These are phyloP conservation scores for Amyelois transitella DNA, from an alignment of 1,140 invertebrate species.

Conservation along the genomic window DNA sequence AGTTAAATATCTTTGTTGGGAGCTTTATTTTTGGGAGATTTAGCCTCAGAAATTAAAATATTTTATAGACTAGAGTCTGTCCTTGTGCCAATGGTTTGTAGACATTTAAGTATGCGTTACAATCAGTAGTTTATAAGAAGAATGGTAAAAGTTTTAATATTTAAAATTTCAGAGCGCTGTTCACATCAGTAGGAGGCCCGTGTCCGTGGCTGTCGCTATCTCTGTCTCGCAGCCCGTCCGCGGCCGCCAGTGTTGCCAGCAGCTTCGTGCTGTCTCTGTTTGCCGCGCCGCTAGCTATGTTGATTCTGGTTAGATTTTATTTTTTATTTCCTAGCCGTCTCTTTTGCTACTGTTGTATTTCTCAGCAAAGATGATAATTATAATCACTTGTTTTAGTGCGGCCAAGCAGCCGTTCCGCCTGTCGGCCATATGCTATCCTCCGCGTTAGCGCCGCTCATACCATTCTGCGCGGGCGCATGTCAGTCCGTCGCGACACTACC, in stretches of 20 bases:
- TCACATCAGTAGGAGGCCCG: constrained; percentile 15
- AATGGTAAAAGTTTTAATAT: no score
- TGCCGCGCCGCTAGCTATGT: constrained; percentile 13
- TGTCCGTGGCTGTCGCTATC: constrained; percentile 20
- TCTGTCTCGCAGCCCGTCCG: background rate
- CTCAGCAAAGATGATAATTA: background rate
- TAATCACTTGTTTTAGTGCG: constrained; percentile 4
- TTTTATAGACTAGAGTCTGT: no score
- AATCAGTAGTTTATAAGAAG: no score
- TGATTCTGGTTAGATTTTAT: constrained; percentile 16
- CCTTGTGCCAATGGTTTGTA: no score
- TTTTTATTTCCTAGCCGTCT: background rate
- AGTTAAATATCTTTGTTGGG: no score
- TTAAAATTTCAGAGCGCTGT: constrained; percentile 14
- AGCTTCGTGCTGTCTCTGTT: constrained; percentile 14
- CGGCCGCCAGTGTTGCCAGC: constrained; percentile 1
- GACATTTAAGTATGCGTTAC: no score
- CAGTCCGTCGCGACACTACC: background rate
- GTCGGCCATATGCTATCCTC: background rate
- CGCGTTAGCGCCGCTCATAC: background rate
- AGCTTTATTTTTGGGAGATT: no score
- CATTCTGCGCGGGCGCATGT: constrained; percentile 9
- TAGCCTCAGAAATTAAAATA: no score
- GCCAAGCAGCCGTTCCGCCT: constrained; percentile 8
- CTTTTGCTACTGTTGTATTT: background rate